Evolutionary conservation across 2,888 invertebrate genomes (phyloP), one percentile per base, ranked within the genome.

Genomic region (Crematogaster levior): DNA sequence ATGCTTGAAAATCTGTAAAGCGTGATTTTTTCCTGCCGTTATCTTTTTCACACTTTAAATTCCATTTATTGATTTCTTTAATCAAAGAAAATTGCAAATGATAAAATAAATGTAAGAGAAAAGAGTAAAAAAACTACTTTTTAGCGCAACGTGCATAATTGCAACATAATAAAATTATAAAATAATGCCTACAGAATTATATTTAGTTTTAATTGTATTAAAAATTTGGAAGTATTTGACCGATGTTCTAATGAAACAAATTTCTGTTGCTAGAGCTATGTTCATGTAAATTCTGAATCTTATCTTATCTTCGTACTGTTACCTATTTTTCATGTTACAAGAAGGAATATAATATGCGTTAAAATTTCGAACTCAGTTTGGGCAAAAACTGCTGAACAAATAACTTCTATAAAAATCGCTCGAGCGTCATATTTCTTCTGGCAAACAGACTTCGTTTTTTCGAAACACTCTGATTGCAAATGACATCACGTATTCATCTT

Each of bases 401-500:
- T 53, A 24, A 56, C 18, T 60, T 63, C n/a, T 37, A 37, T n/a
- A 30, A 21, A 48, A 48, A 37, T 37, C 21, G 10, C 34, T n/a
- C 24, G n/a, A 60, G 9, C 43, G 10, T 30, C 24, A 24, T 24
- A 18, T n/a, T n/a, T 9, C 9, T 21, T 30, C 21, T 12, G 7
- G 34, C 30, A 34, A 34, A 34, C 10, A 34, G 12, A 65, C 7
- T 48, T 46, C 34, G 34, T 48, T 73, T 56, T 58, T 74, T 48
- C 15, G 0, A 21, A 74, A 66, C 30, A 15, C 15, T 34, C 21
- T 48, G 27, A 2, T 74, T 56, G 37, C 56, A 56, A 27, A 56
- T 83, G 87, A 81, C 65, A 74, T 83, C 80, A 46, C 53, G 37
- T 48, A 43, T 58, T 58, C 48, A 24, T 84, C 27, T 46, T 61